A percentile compares a stretch with the other conserved stretches of the same genome.
These are phyloP conservation scores for Excalfactoria chinensis DNA, from an alignment of 2,113 vertebrate genomes.

Conservation along the genomic window DNA sequence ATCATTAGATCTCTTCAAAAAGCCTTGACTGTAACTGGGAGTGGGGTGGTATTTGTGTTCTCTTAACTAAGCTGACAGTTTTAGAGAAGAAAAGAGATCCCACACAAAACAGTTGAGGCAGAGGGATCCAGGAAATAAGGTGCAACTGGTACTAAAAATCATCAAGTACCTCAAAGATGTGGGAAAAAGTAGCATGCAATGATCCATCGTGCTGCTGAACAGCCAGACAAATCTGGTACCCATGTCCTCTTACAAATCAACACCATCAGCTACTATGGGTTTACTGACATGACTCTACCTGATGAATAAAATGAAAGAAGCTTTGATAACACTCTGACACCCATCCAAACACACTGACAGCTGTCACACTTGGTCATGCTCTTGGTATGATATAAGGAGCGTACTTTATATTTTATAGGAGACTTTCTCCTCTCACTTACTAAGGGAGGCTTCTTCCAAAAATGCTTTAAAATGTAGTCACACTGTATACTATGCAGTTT, in stretches of 20 bases:
- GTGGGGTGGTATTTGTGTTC: neutral
- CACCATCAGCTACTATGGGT: neutral
- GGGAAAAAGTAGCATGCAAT: neutral
- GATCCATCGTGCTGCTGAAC: neutral
- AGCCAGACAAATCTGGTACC: neutral
- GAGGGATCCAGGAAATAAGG: neutral
- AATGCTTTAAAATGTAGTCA: neutral
- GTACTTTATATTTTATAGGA: neutral
- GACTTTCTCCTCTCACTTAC: neutral
- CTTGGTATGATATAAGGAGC: neutral
- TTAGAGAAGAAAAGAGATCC: neutral
- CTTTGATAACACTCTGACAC: neutral
- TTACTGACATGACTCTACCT: neutral
- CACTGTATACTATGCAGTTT: neutral
- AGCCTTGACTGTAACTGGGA: neutral
- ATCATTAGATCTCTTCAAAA: neutral
- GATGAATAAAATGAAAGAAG: neutral
- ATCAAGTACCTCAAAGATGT: neutral
- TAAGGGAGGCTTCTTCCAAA: neutral
- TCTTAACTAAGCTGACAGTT: neutral
- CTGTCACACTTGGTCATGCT: neutral
- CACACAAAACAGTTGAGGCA: neutral
- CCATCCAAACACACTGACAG: neutral
- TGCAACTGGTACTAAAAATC: neutral
- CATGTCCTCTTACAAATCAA: neutral